Base-by-base conservation (phyloP, 37 sponge, comb jelly and placozoan genomes). In the Halisarca cf. caerulea region DNA sequence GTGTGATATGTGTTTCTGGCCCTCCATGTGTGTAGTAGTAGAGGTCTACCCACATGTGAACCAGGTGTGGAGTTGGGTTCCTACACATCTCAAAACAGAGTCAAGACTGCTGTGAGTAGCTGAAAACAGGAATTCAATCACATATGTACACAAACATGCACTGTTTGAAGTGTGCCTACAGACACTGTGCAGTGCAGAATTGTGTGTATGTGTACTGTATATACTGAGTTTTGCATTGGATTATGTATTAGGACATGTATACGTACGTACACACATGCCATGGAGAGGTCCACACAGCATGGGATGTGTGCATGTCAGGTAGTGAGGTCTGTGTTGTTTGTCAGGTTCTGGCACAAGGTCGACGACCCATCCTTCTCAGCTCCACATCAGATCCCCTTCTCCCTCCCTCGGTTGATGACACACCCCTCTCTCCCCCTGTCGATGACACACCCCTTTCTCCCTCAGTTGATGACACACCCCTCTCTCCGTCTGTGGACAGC, bases 91-190 rank as follows among this genome's bases (percentile, higher is more conserved):
- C 69, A 68, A 5, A 34, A 30, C 17, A 68, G 69, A 21, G 58
- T 78, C 3, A 57, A 85, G 34, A 85, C 86, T 34, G 90, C 90
- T 61, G 75, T 81, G 37, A 45, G 68, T 14, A 23, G 8, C 45
- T 58, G n/a, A n/a, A n/a, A n/a, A n/a, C n/a, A n/a, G n/a, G n/a
- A n/a, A n/a, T n/a, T n/a, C n/a, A n/a, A n/a, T n/a, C n/a, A n/a
- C n/a, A n/a, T n/a, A n/a, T n/a, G n/a, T n/a, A n/a, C n/a, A n/a
- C n/a, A n/a, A n/a, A n/a, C n/a, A n/a, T n/a, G n/a, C n/a, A n/a
- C n/a, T n/a, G n/a, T n/a, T n/a, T n/a, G n/a, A n/a, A n/a, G n/a
- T n/a, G n/a, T n/a, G n/a, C n/a, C n/a, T n/a, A n/a, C n/a, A n/a
- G n/a, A n/a, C n/a, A n/a, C n/a, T n/a, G n/a, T n/a, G n/a, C n/a